Base-by-base conservation (phyloP, 2,888 invertebrate genomes). In the Iselma pallidipennis region DNA sequence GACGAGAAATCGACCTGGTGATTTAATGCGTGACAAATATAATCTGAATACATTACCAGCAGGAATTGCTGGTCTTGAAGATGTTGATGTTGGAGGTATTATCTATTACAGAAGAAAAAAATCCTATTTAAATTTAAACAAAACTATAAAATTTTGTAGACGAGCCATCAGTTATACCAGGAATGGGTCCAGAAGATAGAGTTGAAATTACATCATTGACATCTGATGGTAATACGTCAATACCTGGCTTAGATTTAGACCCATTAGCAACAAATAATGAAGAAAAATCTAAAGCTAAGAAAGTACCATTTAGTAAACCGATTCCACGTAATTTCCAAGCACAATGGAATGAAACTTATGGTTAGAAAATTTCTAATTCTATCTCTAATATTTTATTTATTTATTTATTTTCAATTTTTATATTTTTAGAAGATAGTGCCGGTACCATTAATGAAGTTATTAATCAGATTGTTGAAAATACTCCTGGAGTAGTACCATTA, bases 1-100 rank as follows among this genome's bases (percentile, higher is more conserved):
- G 99, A 98, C 99, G 1, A 85, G 99, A 66, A 99, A 99, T 83
- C 88, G 98, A 51, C 99, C 99, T 0, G 99, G 99, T 19, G 99
- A 99, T 84, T 87, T 91, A 60, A 98, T 98, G 95, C 89, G 97
- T 77, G 99, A 99, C 81, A 96, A 97, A 82, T 98, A 98, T 81
- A 96, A 97, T 82, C 85, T 97, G 65, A 97, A 97, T 78, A 95
- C 94, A 12, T 83, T 96, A 61, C 95, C 96, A 19, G 91, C 92
- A 53, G 94, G 95, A 61, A 85, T 87, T 63, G 86, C 87, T n/a
- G 89, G 89, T 1, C 72, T 89, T 55, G 90, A 90, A 70, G 90
- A 91, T 72, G 85, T 88, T 66, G 90, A 90, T 80, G 85, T 89
- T 66, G 89, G 88, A 85, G 81, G 73, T 73, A 63, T 49, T 59